phyloP scores from a whole-genome alignment of 2,888 invertebrate genomes.

The Drosophila quinaria region DNA sequence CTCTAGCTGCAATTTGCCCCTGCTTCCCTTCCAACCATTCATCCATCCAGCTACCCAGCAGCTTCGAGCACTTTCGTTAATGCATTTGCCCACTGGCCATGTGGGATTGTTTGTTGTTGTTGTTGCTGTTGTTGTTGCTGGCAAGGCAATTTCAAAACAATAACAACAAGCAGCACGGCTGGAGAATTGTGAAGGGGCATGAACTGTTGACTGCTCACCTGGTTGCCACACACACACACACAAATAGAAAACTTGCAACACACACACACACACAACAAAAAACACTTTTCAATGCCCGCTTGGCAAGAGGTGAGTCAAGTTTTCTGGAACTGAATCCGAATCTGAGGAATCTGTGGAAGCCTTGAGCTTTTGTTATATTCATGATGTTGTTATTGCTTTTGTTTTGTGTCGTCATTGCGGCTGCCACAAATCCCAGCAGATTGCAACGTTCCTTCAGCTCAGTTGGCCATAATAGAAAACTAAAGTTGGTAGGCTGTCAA shows the following conservation, averaged over 20 bases:
- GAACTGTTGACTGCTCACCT: conserved; percentile 71
- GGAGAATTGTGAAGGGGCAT: conserved; percentile 29
- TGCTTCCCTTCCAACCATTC: background rate
- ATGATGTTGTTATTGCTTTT: conserved; percentile 71
- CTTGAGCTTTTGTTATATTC: conserved; percentile 64
- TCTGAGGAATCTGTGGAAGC: background rate
- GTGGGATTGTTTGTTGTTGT: conserved; percentile 64
- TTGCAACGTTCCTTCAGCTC: conserved; percentile 48
- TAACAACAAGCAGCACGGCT: conserved; percentile 49
- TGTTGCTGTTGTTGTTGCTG: conserved; percentile 45
- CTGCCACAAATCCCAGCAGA: conserved; percentile 59
- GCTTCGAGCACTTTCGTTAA: conserved; percentile 73
- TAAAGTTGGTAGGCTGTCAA: conserved; percentile 59
- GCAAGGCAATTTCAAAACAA: conserved; percentile 71
- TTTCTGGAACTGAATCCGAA: background rate
- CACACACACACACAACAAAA: conserved; percentile 38
- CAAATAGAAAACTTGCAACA: conserved; percentile 21
- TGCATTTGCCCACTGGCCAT: conserved; percentile 81
- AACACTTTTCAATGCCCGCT: conserved; percentile 51
- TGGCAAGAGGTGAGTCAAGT: conserved; percentile 18
- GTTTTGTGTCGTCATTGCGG: conserved; percentile 46
- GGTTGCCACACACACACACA: conserved; percentile 16
- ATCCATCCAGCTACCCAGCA: conserved; percentile 2
- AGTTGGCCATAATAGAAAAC: conserved; percentile 61
- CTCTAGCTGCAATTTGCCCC: conserved; percentile 2